Evolutionary conservation across 2,888 invertebrate genomes (phyloP).

Genomic region (Theretra japonica): DNA sequence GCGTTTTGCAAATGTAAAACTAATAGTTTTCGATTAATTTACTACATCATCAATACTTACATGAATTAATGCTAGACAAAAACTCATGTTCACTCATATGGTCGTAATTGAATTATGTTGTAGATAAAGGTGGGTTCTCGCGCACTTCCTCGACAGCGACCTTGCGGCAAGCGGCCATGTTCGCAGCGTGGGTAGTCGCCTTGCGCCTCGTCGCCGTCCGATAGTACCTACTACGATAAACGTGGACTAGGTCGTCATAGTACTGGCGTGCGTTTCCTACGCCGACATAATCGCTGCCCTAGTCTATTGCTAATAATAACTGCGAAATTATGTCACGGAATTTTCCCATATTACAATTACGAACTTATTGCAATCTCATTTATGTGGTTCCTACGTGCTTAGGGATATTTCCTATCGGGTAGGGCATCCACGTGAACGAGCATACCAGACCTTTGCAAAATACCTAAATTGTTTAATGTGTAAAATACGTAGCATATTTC

Average conservation of each 20-base stretch:
- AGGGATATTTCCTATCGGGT: no score
- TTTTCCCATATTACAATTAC: no score
- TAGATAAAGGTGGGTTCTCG: constrained; percentile 26
- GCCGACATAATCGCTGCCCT: not conserved
- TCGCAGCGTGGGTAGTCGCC: constrained; percentile 25
- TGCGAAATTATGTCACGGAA: not conserved
- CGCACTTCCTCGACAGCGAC: constrained; percentile 24
- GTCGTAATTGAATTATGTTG: constrained; percentile 27
- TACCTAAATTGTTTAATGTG: no score
- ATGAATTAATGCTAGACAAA: not conserved
- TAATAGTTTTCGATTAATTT: not conserved
- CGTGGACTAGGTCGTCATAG: constrained; percentile 25
- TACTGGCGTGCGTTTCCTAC: constrained; percentile 19
- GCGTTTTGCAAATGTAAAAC: not conserved
- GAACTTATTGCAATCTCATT: no score
- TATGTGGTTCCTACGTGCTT: no score
- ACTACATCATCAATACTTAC: not conserved
- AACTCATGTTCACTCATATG: not conserved
- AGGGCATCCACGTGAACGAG: no score
- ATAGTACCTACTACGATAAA: constrained; percentile 7
- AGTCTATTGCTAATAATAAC: not conserved
- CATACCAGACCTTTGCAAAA: no score
- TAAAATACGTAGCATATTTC: no score
- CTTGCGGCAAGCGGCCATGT: constrained; percentile 28
- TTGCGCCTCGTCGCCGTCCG: constrained; percentile 5